Conservation (phyloP, 2,888 invertebrate genomes). For the Omphaloscelis lunosa region DNA sequence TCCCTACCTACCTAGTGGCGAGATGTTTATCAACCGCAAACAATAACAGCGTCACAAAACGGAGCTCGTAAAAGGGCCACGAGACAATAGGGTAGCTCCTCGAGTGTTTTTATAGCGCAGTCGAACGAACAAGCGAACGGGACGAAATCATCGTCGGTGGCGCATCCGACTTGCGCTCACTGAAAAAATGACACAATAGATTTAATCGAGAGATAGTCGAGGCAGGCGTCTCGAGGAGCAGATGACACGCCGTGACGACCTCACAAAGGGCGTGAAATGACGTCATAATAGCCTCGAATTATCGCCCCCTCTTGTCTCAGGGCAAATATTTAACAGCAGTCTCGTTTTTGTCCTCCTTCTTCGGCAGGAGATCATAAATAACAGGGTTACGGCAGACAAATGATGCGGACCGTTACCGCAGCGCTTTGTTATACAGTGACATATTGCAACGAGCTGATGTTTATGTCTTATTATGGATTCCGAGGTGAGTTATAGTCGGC, state of each 20-base stretch:
- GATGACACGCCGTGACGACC: slow-evolving; percentile 90
- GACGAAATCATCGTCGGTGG: slow-evolving; percentile 90
- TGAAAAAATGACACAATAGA: slow-evolving; percentile 90
- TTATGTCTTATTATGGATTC: slow-evolving; percentile 89
- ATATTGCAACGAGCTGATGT: slow-evolving; percentile 88
- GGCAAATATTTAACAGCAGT: slow-evolving; percentile 90
- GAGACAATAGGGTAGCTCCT: slow-evolving; percentile 89
- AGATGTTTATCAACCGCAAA: slow-evolving; percentile 91
- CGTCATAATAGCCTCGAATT: slow-evolving; percentile 91
- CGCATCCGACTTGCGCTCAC: slow-evolving; percentile 87
- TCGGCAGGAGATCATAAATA: slow-evolving; percentile 89
- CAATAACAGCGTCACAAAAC: slow-evolving; percentile 90
- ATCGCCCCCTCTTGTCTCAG: slow-evolving; percentile 90
- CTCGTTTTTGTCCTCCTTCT: slow-evolving; percentile 88
- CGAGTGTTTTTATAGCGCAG: slow-evolving; percentile 88
- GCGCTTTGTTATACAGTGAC: slow-evolving; percentile 86
- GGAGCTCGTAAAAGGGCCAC: slow-evolving; percentile 88
- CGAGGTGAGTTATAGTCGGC: slow-evolving; percentile 79
- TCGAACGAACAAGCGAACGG: slow-evolving; percentile 87
- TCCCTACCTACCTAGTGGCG: slow-evolving; percentile 89
- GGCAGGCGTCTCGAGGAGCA: slow-evolving; percentile 90
- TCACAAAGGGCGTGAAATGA: slow-evolving; percentile 90
- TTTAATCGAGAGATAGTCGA: slow-evolving; percentile 89
- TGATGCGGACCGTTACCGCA: slow-evolving; percentile 89
- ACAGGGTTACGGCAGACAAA: slow-evolving; percentile 87